phyloP scores from a whole-genome alignment of 2,888 invertebrate genomes.

The Girardia tigrina region DNA sequence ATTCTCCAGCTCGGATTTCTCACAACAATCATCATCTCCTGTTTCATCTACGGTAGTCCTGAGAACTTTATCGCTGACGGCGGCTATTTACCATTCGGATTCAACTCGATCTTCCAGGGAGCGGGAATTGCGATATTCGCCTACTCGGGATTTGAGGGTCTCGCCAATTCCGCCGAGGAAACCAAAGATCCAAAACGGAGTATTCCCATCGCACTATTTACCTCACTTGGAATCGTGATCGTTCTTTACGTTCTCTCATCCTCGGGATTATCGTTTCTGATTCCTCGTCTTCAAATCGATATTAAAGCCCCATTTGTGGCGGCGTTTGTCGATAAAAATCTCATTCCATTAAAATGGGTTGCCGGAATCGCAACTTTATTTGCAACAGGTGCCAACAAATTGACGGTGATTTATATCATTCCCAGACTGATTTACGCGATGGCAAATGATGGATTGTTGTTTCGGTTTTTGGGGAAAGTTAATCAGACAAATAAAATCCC shows the following conservation, averaged over 20 bases:
- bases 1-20: slow-evolving; percentile 33
- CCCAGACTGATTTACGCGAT: slow-evolving; percentile 35
- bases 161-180: slow-evolving; percentile 36
- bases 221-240: slow-evolving; percentile 34
- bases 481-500: slow-evolving; percentile 28
- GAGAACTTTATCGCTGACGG: slow-evolving; percentile 33
- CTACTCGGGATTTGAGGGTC: slow-evolving; percentile 35
- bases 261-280: slow-evolving; percentile 31
- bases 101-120: slow-evolving; percentile 30
- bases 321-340: slow-evolving; percentile 21
- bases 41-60: slow-evolving; percentile 32
- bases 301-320: slow-evolving; percentile 35
- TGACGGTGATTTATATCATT: slow-evolving; percentile 34
- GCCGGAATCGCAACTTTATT: slow-evolving; percentile 33
- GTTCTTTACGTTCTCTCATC: slow-evolving; percentile 34
- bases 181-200: slow-evolving; percentile 35
- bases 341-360: slow-evolving; percentile 30
- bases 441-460: slow-evolving; percentile 36
- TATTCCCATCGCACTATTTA: slow-evolving; percentile 35
- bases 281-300: slow-evolving; percentile 27
- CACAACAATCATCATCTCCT: slow-evolving; percentile 25
- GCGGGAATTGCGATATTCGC: slow-evolving; percentile 36
- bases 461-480: slow-evolving; percentile 32
- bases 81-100: slow-evolving; percentile 34
- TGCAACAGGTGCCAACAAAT: slow-evolving; percentile 36